Evolutionary conservation across 2,888 invertebrate genomes (phyloP).

Genomic region (Ichneumoninae sp.): DNA sequence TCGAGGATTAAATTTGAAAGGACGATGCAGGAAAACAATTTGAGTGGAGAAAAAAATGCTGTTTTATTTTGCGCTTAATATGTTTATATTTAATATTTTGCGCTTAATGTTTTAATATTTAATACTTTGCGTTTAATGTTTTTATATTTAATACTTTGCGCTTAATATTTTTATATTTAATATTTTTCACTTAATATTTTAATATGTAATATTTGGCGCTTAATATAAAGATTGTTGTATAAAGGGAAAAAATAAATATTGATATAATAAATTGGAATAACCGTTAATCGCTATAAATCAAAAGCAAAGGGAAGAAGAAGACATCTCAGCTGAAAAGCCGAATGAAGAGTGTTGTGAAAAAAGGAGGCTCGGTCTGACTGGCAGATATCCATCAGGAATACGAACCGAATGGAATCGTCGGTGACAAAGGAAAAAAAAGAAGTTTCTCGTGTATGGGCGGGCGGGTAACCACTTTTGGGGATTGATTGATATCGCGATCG

Average conservation of each 20-base stretch:
- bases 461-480: slow-evolving; percentile 69
- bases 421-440: slow-evolving; percentile 69
- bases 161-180: no score
- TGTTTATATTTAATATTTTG: no score
- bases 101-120: no score
- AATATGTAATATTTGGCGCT: no score
- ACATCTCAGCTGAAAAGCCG: slow-evolving; percentile 30
- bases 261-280: slow-evolving; percentile 46
- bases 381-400: slow-evolving; percentile 62
- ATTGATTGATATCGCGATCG: slow-evolving; percentile 73
- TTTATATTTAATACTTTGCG: no score
- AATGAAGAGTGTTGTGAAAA: slow-evolving; percentile 50
- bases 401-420: slow-evolving; percentile 56
- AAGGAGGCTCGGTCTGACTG: slow-evolving; percentile 37
- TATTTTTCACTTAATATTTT: no score
- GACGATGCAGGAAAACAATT: slow-evolving; percentile 3
- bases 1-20: slow-evolving; percentile 44
- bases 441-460: slow-evolving; percentile 58
- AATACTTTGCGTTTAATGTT: no score
- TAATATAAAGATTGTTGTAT: background rate
- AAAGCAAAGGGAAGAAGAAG: slow-evolving; percentile 21
- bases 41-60: background rate
- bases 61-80: background rate
- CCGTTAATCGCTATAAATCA: slow-evolving; percentile 68
- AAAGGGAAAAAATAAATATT: background rate